Evolutionary conservation across 1,140 invertebrate genomes (phyloP).

Genomic region (Chionoecetes opilio): DNA sequence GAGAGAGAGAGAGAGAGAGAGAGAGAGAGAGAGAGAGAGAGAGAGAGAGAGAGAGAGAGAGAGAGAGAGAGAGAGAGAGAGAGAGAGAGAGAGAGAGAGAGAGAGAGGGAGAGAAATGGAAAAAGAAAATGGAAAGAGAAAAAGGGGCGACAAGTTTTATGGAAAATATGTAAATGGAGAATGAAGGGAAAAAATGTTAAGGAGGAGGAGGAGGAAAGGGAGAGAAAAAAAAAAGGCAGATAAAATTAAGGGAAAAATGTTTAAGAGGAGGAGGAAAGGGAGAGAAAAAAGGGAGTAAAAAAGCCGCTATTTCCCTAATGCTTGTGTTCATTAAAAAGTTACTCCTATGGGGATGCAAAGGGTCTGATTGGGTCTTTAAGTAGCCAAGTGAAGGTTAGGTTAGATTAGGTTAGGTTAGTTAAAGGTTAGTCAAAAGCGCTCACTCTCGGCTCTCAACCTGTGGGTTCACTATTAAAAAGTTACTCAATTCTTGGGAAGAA

Average conservation of each 20-base stretch:
- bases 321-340: conserved; percentile 20
- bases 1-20: too few relatives aligned
- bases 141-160: background rate
- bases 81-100: background rate
- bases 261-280: background rate
- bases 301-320: background rate
- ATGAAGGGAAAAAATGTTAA: background rate
- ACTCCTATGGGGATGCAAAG: background rate
- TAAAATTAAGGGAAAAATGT: background rate
- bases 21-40: too few relatives aligned
- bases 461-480: too few relatives aligned
- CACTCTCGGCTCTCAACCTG: too few relatives aligned
- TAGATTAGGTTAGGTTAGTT: too few relatives aligned
- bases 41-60: background rate
- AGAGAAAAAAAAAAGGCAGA: too few relatives aligned
- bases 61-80: background rate
- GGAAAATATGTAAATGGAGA: background rate
- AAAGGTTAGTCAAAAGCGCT: too few relatives aligned
- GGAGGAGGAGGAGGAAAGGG: too few relatives aligned
- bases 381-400: too few relatives aligned
- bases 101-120: background rate
- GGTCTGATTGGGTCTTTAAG: background rate
- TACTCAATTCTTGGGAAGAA: background rate
- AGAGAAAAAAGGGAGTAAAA: background rate
- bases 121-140: background rate